Evolutionary conservation across 2,113 vertebrate species (phyloP).

Genomic region (Oriolus oriolus): DNA sequence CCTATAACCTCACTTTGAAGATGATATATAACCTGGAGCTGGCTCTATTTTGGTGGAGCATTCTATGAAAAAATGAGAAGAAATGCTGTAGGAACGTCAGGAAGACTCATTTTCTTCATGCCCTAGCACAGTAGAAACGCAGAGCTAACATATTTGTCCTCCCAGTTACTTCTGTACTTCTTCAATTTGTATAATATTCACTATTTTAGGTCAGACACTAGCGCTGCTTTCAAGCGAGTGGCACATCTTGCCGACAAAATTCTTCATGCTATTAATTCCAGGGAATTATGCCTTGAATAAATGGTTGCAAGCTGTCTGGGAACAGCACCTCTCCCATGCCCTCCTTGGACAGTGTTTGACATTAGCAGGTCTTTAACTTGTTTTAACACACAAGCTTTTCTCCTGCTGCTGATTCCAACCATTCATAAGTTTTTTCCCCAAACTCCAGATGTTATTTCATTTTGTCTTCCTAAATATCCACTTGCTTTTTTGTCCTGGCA

Average conservation of each 20-base stretch:
- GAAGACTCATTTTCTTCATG: background rate
- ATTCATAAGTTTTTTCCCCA: background rate
- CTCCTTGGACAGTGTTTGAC: background rate
- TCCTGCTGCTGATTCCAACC: background rate
- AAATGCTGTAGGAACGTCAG: background rate
- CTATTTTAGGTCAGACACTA: background rate
- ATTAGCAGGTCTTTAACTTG: background rate
- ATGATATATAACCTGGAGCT: fast-evolving
- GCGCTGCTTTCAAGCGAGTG: background rate
- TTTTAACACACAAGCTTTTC: background rate
- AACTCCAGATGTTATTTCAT: background rate
- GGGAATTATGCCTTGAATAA: background rate
- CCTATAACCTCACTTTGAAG: background rate
- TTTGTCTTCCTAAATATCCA: background rate
- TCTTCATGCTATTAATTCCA: background rate
- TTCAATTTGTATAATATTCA: background rate
- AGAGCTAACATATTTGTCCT: background rate
- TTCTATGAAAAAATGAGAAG: background rate
- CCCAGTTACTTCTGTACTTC: background rate
- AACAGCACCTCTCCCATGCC: background rate
- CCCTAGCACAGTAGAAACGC: background rate
- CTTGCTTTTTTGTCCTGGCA: background rate
- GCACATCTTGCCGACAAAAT: background rate
- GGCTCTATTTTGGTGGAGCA: background rate
- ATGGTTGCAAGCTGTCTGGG: background rate